Percentiles rank a stretch among this genome's conserved stretches.
phyloP scores from a whole-genome alignment of 2,888 invertebrate genomes.

The Eupithecia abbreviata region DNA sequence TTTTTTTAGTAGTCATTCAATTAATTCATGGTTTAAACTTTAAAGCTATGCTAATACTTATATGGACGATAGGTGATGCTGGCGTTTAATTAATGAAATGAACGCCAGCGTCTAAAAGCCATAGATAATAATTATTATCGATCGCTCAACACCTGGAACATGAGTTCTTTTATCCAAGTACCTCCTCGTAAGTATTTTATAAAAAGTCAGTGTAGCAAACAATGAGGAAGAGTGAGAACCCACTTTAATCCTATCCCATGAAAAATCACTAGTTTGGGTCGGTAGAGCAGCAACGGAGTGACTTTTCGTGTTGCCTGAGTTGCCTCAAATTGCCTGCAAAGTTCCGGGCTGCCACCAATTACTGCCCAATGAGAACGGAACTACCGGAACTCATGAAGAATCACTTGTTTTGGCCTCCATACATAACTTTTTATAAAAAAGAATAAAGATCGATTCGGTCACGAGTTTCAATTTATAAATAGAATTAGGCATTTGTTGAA shows the following conservation, averaged over 20 bases:
- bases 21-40: not conserved
- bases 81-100: too few relatives aligned
- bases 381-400: not conserved
- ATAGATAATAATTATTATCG: not conserved
- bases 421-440: not conserved
- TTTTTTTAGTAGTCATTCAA: not conserved
- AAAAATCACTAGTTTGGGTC: not conserved
- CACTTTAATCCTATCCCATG: not conserved
- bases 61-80: not conserved
- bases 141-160: not conserved
- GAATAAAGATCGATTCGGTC: not conserved
- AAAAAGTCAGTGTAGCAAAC: not conserved
- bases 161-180: too few relatives aligned
- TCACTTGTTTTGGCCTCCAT: not conserved
- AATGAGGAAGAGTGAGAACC: not conserved
- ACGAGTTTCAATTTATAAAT: not conserved
- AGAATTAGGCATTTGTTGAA: not conserved
- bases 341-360: constrained; percentile 12
- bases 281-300: constrained; percentile 11
- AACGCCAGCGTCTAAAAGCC: too few relatives aligned
- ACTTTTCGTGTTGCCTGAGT: constrained; percentile 18
- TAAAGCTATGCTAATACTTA: not conserved
- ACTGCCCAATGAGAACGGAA: not conserved
- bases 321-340: constrained; percentile 7
- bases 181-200: not conserved